Base-by-base conservation (phyloP, 2,797 vertebrate genomes). In the Anguilla obscura region DNA sequence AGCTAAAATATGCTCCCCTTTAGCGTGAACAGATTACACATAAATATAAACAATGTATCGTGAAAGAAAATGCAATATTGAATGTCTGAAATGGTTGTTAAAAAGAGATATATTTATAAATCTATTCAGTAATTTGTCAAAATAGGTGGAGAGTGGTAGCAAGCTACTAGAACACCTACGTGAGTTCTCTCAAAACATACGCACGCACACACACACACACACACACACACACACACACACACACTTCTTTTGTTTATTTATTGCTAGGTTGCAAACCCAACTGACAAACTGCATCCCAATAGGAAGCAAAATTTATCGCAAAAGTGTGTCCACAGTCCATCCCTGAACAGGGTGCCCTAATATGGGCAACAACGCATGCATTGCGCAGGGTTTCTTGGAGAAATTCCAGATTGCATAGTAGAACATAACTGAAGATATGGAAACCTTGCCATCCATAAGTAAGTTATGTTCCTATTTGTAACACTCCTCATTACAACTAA, bases 311-410 rank as follows among this genome's bases (percentile, higher is more conserved):
- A 71, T 71, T 71, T 8, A 71, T 71, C 4, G 66, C 66, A 71
- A 71, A 30, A 71, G 66, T n/a, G 1, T 71, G 66, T 71, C 0
- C 30, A 27, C n/a, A n/a, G 12, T 71, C 5, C 60, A 6, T 71
- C 66, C 66, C 12, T 71, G 1, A 71, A 71, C 27, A 71, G 66
- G 66, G 30, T 27, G n/a, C 30, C 66, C 66, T 71, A 27, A 71
- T 71, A 71, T 71, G 66, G 66, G 27, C n/a, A 71, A 30, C 27
- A 30, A 71, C 27, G n/a, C n/a, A 71, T 27, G 5, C 66, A 71
- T 71, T 71, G 69, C 36, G 69, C 69, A 74, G 30, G 69, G 69
- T 33, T 74, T 27, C 69, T 33, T 74, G 69, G 30, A 74, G 69
- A 74, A 8, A 10, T 18, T 74, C 69, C 18, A 74, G 2, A 10